A percentile compares a stretch with the other conserved stretches of the same genome.
Conservation (phyloP, 2,797 vertebrate species). For the Cirrhinus molitorella region DNA sequence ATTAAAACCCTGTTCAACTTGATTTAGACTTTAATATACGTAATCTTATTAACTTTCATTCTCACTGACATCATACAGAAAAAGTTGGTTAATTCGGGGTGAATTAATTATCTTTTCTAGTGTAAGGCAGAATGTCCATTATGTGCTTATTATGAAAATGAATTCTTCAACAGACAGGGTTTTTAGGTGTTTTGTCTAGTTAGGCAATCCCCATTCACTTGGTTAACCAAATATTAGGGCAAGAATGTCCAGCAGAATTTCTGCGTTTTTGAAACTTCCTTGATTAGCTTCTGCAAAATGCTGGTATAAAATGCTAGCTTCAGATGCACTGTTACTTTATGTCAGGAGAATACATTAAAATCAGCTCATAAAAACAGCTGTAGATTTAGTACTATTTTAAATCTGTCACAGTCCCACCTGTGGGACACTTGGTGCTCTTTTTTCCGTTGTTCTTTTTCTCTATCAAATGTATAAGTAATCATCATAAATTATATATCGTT, state of each 20-base stretch:
- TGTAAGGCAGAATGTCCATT: conserved; percentile 20
- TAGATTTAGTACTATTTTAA: neutral
- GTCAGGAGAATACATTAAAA: neutral
- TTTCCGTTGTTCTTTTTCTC: no score
- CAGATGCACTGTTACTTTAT: neutral
- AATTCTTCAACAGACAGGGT: neutral
- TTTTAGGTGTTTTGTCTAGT: neutral
- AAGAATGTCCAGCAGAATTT: conserved; percentile 29
- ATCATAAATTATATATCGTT: no score
- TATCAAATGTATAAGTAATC: no score
- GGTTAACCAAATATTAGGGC: neutral
- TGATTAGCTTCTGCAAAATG: neutral
- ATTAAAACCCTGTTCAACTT: no score
- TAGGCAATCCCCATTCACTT: neutral
- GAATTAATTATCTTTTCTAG: neutral
- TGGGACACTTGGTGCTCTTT: no score
- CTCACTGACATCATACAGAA: neutral
- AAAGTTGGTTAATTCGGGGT: neutral
- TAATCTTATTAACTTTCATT: neutral
- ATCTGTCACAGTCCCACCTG: no score
- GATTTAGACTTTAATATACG: no score
- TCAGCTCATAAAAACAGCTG: neutral
- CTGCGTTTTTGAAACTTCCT: conserved; percentile 37
- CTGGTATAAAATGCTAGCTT: neutral
- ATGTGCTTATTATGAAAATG: neutral